Evolutionary conservation across 2,888 invertebrate species (phyloP).

Genomic region (Nemotelus nigrinus): DNA sequence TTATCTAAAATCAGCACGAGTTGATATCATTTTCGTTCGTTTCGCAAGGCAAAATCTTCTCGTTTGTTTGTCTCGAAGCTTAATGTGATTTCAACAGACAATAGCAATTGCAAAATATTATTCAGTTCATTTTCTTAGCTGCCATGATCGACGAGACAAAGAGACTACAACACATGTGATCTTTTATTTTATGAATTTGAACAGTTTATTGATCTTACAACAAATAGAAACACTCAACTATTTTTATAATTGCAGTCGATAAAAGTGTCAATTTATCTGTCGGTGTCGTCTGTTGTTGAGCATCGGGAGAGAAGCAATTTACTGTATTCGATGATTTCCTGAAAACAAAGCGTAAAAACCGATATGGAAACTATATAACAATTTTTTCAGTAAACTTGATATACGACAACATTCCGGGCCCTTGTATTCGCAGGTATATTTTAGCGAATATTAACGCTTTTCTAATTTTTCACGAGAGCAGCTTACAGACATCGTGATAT

Average conservation of each 20-base stretch:
- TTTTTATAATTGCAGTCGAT: constrained; percentile 18
- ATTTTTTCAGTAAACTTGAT: too few species aligned
- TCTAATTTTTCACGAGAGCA: too few species aligned
- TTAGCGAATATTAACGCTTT: too few species aligned
- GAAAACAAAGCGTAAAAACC: background rate
- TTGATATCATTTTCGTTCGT: constrained; percentile 33
- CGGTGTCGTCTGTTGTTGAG: constrained; percentile 43
- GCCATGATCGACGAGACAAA: constrained; percentile 25
- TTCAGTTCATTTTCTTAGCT: background rate
- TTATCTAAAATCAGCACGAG: constrained; percentile 19
- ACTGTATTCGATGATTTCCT: constrained; percentile 46
- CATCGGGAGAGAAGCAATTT: constrained; percentile 35
- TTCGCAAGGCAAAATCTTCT: background rate
- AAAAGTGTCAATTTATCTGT: constrained; percentile 42
- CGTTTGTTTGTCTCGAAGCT: background rate
- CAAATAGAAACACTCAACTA: constrained; percentile 27
- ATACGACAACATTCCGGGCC: too few species aligned
- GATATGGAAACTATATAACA: too few species aligned
- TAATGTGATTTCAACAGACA: background rate
- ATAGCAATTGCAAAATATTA: constrained; percentile 19
- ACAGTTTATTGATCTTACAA: constrained; percentile 44
- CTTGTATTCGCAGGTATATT: too few species aligned
- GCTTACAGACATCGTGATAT: too few species aligned
- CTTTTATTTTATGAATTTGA: constrained; percentile 32
- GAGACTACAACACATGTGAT: constrained; percentile 37